Base-by-base conservation (phyloP, 2,797 vertebrate genomes). In the Ctenochaetus hawaiiensis region DNA sequence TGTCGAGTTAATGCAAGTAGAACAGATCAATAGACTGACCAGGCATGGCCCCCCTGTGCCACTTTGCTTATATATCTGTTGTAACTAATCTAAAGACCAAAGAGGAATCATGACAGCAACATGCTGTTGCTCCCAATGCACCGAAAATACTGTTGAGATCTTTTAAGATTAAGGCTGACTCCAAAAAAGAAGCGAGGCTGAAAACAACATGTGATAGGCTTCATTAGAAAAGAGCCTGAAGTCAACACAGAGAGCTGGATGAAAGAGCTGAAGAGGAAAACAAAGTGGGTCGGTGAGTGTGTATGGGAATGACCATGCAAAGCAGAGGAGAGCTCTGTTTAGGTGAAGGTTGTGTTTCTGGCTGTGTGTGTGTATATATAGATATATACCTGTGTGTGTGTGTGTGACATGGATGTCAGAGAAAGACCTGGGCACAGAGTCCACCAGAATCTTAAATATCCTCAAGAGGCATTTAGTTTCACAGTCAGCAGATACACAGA, bases 161-260 rank as follows among this genome's bases (percentile, higher is more conserved):
- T 56, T 73, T 62, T 49, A 53, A 76, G 68, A 63, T 51, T 51
- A 82, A 2, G n/a, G 58, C 39, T 12, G 70, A 79, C 56, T 58
- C 59, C 80, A 67, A 75, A 82, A 82, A 89, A 81, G 41, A 87
- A 81, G 78, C 80, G 79, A 54, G 78, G 81, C 80, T 77, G 84
- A 89, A 82, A 90, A 89, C 85, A 87, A 72, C 83, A 88, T 85
- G 89, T 82, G 90, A 91, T 84, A 70, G 76, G 51, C 63, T 74
- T 89, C 72, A 62, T 91, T 83, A 88, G 72, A 51, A 83, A 84
- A 84, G 68, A 86, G 81, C 85, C 87, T 71, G 65, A 41, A 88
- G 88, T 89, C 84, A 80, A 66, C 65, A 59, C 45, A n/a, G 49
- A 68, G 67, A 8, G 30, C 76, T 30, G 72, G 71, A 73, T 81